Base-by-base conservation (phyloP, 2,797 vertebrate species). In the Karalla daura region DNA sequence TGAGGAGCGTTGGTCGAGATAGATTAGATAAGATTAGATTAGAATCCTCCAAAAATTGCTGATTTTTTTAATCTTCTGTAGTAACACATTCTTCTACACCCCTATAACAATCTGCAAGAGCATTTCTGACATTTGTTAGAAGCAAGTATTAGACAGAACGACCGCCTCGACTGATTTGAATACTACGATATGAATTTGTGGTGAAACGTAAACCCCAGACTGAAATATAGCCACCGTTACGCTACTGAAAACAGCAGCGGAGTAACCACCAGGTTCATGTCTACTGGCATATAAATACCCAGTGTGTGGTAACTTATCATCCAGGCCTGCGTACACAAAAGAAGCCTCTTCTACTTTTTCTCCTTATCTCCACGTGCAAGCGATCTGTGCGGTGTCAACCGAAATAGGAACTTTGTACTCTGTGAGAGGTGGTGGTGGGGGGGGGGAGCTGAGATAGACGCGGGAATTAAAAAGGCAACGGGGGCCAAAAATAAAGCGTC, bases 391-490 rank as follows among this genome's bases (percentile, higher is more conserved):
- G 21, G 18, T 46, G 46, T 32, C 1, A 49, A 58, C 62, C 64
- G 56, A 25, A 55, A 74, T 55, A 63, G 30, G 50, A 23, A 25
- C 33, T 17, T 52, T 70, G 32, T 45, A 30, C 15, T 44, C 40
- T 32, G 12, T 17, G 21, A 40, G 7, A 11, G 18, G 21, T 4
- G 30, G 20, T 1, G 25, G 5, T 28, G 14, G 9, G n/a, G 5
- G 35, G 14, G 9, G n/a, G 4, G 17, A 2, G 6, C n/a, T 15
- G 2, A 27, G 14, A 63, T 23, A 35, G 11, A 41, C n/a, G 4
- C 28, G 43, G 30, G 35, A 64, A 45, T 40, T 49, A 62, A 47
- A 74, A 49, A 43, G 11, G 30, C 68, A 54, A 33, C 44, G 45
- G 55, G 52, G n/a, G 56, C 52, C 20, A 23, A 49, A 71, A 71